A percentile compares a stretch with the other conserved stretches of the same genome.
These are phyloP conservation scores for Manis pentadactyla DNA, from an alignment of 2,797 vertebrate genomes.

Conservation along the genomic window DNA sequence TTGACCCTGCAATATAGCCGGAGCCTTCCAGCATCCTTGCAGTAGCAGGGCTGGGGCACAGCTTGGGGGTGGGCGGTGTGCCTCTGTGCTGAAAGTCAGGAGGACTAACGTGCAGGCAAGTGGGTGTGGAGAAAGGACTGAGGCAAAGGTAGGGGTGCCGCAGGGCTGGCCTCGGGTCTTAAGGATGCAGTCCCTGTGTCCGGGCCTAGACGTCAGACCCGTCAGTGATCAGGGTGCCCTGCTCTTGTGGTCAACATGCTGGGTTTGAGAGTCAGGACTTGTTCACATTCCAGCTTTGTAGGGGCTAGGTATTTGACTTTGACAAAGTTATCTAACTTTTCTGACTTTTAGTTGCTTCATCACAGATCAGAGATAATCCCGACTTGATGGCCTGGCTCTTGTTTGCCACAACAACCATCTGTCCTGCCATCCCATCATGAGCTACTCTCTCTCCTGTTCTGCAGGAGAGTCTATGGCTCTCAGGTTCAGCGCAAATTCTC, in stretches of 20 bases:
- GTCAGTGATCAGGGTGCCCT: too few species aligned
- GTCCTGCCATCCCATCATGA: rapidly evolving
- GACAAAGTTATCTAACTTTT: neutral
- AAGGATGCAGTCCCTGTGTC: neutral
- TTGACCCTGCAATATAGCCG: neutral
- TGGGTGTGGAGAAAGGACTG: rapidly evolving
- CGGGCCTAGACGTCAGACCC: neutral
- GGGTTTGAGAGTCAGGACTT: neutral
- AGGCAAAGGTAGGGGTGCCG: rapidly evolving
- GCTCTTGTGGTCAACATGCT: neutral
- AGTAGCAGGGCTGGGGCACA: rapidly evolving
- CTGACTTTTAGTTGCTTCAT: neutral
- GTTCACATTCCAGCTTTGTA: neutral
- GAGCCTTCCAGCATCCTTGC: neutral
- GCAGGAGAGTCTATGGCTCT: neutral
- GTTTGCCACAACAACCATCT: rapidly evolving
- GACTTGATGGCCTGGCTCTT: neutral
- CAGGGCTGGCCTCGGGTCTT: neutral
- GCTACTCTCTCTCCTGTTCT: neutral
- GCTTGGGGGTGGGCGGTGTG: too few species aligned
- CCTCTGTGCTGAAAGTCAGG: too few species aligned
- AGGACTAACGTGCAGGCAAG: neutral
- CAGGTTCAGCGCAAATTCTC: neutral
- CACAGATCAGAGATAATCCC: too few species aligned
- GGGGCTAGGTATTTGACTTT: neutral